A percentile compares a stretch with the other conserved stretches of the same genome.
These are phyloP conservation scores for Hybognathus amarus DNA, from an alignment of 2,797 vertebrate species.

Conservation along the genomic window DNA sequence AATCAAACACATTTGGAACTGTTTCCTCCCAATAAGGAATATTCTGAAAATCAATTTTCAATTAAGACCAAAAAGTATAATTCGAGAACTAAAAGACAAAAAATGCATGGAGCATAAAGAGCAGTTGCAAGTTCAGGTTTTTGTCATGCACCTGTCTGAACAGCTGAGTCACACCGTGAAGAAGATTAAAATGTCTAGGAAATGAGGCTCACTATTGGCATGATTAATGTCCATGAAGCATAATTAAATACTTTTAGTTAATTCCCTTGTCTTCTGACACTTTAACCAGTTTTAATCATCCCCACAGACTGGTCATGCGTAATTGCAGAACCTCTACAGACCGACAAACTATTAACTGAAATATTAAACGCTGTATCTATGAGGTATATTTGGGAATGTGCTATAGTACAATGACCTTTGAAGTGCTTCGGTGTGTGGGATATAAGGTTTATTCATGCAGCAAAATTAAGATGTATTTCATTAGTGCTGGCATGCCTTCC, in stretches of 20 bases:
- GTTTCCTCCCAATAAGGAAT: not conserved
- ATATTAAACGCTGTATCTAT: constrained; percentile 27
- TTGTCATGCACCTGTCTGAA: constrained; percentile 47
- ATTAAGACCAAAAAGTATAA: constrained; percentile 2
- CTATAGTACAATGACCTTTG: constrained; percentile 13
- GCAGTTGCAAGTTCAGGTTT: constrained; percentile 16
- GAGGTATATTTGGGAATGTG: constrained; percentile 35
- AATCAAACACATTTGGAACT: constrained; percentile 13
- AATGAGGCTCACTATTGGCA: constrained; percentile 77
- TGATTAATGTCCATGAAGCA: constrained; percentile 80
- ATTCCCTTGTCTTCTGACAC: constrained; percentile 76
- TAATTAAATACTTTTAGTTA: constrained; percentile 84
- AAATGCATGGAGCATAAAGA: not conserved
- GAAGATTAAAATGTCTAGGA: constrained; percentile 80
- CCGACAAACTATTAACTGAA: constrained; percentile 55
- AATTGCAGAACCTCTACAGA: constrained; percentile 72
- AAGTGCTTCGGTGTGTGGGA: not conserved
- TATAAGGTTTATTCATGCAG: not conserved
- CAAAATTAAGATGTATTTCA: not conserved
- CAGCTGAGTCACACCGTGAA: constrained; percentile 64
- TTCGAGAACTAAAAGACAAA: constrained; percentile 2
- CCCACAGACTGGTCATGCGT: constrained; percentile 67
- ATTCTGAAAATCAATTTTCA: not conserved
- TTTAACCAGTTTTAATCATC: constrained; percentile 78
- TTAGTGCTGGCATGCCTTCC: not conserved